Percentiles rank a stretch among this genome's conserved stretches.
Conservation (phyloP, 2,888 invertebrate genomes). For the Ditylenchus weischeri region DNA sequence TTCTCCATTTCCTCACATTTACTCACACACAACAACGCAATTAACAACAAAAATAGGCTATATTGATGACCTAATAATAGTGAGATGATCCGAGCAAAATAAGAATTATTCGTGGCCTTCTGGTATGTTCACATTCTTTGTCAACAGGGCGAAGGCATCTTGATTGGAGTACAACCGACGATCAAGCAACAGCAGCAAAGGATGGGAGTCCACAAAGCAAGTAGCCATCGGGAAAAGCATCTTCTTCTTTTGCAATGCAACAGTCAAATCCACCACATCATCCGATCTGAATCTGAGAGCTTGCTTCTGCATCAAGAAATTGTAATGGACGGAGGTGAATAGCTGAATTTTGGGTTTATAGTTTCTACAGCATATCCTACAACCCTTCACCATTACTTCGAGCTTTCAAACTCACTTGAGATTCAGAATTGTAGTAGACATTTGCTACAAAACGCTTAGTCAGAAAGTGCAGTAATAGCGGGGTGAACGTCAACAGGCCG, state of each 20-base stretch:
- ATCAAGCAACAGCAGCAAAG: constrained; percentile 52
- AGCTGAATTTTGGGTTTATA: constrained; percentile 24
- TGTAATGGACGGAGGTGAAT: constrained; percentile 55
- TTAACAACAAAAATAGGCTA: neutral
- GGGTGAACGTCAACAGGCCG: constrained; percentile 53
- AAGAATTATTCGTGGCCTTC: constrained; percentile 2
- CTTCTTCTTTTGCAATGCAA: constrained; percentile 47
- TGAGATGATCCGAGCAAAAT: no score
- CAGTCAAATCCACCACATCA: constrained; percentile 39
- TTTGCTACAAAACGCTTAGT: constrained; percentile 54
- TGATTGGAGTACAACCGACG: constrained; percentile 29
- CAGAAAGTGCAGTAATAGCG: constrained; percentile 53
- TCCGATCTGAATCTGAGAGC: constrained; percentile 45
- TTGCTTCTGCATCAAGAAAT: constrained; percentile 51
- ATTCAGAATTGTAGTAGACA: constrained; percentile 49
- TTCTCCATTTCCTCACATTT: neutral
- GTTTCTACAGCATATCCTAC: no score
- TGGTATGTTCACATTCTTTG: constrained; percentile 23
- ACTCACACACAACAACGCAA: neutral
- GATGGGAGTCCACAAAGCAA: constrained; percentile 46
- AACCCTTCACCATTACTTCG: neutral
- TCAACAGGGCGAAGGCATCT: constrained; percentile 29
- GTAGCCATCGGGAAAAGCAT: constrained; percentile 56
- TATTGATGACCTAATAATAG: neutral
- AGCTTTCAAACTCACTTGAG: constrained; percentile 33